Conservation (phyloP, 2,797 vertebrate genomes). For the Orientallactaga sibirica region DNA sequence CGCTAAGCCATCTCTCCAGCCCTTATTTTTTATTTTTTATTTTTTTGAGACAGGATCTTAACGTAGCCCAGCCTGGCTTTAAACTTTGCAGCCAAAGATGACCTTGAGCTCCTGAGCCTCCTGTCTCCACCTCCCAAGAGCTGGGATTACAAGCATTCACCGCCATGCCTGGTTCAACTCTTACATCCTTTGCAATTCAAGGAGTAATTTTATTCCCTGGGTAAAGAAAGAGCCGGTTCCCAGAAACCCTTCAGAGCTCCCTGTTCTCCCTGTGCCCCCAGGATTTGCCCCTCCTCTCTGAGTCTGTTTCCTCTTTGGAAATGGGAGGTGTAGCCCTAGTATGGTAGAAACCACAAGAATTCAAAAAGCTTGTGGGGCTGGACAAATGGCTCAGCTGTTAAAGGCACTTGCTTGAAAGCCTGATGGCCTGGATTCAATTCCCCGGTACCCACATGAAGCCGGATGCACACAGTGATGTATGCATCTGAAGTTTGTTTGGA, state of each 20-base stretch:
- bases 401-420: no score
- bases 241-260: conserved; percentile 1
- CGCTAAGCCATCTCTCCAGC: no score
- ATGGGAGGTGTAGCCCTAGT: background rate
- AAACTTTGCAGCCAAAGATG: background rate
- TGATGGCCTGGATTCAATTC: no score
- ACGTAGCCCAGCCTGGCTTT: background rate
- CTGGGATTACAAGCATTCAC: background rate
- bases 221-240: background rate
- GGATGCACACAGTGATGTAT: no score
- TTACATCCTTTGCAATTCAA: background rate
- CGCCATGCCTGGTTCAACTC: background rate
- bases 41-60: background rate
- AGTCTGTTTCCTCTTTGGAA: conserved; percentile 43
- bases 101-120: background rate
- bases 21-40: background rate
- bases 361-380: background rate
- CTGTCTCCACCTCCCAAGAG: no score
- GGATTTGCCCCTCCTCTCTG: background rate
- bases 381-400: no score
- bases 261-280: background rate
- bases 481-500: no score
- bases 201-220: background rate
- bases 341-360: background rate
- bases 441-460: no score